phyloP scores from a whole-genome alignment of 2,888 invertebrate genomes.

The Acanthosoma haemorrhoidale region DNA sequence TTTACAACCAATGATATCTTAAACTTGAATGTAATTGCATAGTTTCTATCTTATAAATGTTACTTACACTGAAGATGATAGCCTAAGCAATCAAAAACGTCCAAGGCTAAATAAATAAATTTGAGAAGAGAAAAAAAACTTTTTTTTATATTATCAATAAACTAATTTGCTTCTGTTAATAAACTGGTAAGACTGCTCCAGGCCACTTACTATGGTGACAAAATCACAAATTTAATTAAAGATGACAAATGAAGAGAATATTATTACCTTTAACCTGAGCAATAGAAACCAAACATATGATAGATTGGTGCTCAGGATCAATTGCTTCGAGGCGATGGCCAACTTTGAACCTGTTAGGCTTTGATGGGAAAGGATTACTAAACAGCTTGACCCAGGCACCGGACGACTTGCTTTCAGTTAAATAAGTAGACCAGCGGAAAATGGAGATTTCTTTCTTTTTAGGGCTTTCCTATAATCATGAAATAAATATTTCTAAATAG shows the following conservation, averaged over 20 bases:
- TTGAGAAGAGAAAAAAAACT: too few species aligned
- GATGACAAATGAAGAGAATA: neutral
- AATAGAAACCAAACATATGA: conserved; percentile 83
- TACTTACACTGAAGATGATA: too few species aligned
- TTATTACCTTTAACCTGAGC: conserved; percentile 59
- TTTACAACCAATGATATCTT: too few species aligned
- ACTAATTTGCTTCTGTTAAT: too few species aligned
- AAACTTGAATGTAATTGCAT: too few species aligned
- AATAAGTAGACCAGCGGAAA: conserved; percentile 72
- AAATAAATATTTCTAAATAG: neutral
- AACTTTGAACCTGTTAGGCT: conserved; percentile 68
- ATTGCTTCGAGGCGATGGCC: conserved; percentile 91
- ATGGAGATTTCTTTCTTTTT: conserved; percentile 17
- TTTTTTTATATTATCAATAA: too few species aligned
- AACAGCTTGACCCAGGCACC: conserved; percentile 73
- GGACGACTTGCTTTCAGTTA: conserved; percentile 65
- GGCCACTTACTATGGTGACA: neutral
- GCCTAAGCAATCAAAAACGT: too few species aligned
- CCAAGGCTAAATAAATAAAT: too few species aligned
- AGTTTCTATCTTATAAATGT: too few species aligned
- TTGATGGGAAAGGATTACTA: conserved; percentile 69
- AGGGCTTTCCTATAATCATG: neutral
- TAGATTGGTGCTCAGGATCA: conserved; percentile 83
- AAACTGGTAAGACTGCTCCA: neutral
- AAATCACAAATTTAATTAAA: neutral